Conservation (phyloP, 2,797 vertebrate species). For the Falco novaeseelandiae region DNA sequence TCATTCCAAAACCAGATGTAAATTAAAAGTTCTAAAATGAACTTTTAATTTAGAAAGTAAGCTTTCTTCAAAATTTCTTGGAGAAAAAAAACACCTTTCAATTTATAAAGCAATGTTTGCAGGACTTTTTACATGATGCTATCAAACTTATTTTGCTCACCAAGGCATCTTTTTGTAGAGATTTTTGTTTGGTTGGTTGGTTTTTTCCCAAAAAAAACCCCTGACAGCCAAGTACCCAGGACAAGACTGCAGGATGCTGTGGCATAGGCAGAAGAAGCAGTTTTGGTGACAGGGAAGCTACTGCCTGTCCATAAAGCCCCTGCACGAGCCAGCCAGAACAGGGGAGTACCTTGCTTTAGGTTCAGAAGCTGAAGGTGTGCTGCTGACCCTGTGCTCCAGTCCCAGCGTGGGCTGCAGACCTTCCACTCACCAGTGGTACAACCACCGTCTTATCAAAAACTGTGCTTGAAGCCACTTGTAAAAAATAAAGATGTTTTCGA, state of each 20-base stretch:
- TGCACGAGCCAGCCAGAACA: neutral
- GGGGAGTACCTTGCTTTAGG: neutral
- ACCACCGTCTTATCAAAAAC: neutral
- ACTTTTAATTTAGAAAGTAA: neutral
- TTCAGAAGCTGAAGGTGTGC: neutral
- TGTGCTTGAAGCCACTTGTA: rapidly evolving
- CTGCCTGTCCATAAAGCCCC: neutral
- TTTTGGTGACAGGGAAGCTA: neutral
- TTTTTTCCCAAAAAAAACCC: neutral
- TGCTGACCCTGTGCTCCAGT: neutral
- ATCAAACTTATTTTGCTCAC: neutral
- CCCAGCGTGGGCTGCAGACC: neutral
- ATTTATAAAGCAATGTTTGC: neutral
- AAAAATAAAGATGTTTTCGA: neutral
- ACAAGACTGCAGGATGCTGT: neutral
- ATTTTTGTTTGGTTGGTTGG: neutral
- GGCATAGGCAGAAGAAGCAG: neutral
- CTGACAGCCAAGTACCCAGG: neutral
- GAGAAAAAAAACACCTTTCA: rapidly evolving
- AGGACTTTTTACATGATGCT: neutral
- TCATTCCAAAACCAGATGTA: neutral
- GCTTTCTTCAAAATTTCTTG: neutral
- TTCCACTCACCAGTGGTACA: rapidly evolving
- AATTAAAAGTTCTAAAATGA: neutral
- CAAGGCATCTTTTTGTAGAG: neutral